Conservation (phyloP, 2,113 vertebrate species). For the Sisor rabdophorus region DNA sequence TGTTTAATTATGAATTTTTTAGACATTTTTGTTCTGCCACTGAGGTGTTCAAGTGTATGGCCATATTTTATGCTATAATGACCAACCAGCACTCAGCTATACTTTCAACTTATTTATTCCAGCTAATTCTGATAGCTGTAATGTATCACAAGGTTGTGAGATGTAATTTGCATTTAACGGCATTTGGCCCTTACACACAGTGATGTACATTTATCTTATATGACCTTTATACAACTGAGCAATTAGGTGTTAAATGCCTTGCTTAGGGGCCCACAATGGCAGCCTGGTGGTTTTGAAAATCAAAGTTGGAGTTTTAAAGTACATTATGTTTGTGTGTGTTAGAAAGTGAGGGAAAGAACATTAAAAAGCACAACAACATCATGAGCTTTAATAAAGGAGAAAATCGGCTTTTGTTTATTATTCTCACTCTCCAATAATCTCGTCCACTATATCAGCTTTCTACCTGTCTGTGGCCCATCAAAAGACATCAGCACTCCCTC, state of each 20-base stretch:
- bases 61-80: background rate
- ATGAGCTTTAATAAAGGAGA: constrained; percentile 14
- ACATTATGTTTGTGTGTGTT: background rate
- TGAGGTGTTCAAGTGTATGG: background rate
- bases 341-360: background rate
- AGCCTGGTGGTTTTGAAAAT: background rate
- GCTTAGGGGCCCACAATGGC: too few species aligned
- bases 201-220: too few species aligned
- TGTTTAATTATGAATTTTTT: too few species aligned
- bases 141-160: background rate
- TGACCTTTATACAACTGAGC: too few species aligned
- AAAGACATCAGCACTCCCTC: constrained; percentile 4
- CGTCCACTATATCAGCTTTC: constrained; percentile 13
- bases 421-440: constrained; percentile 5
- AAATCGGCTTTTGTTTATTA: background rate
- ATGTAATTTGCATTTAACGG: background rate
- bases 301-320: background rate
- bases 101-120: background rate
- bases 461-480: constrained; percentile 4
- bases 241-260: too few species aligned
- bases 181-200: too few species aligned
- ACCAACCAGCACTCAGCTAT: background rate
- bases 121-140: background rate
- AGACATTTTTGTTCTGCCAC: too few species aligned
- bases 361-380: background rate